Conservation (phyloP, 2,797 vertebrate genomes). For the Argyrosomus regius region DNA sequence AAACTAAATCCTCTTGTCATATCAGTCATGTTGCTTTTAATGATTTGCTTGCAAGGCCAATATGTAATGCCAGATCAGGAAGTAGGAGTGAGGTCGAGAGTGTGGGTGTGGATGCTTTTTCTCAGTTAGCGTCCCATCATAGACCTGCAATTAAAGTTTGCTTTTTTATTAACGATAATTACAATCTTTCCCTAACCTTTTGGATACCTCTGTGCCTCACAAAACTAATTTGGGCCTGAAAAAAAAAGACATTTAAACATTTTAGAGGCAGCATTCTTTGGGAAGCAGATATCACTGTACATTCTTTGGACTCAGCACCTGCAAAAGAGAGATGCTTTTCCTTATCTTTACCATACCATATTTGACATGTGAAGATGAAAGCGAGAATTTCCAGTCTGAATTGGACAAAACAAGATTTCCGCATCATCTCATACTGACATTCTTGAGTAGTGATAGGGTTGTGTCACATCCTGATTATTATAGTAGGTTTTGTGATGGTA, state of each 20-base stretch:
- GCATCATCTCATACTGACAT: neutral
- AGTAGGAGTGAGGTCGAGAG: too few species aligned
- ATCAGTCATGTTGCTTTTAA: neutral
- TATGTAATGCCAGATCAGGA: neutral
- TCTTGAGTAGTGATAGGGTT: neutral
- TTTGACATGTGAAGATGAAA: too few species aligned
- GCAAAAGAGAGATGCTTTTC: neutral
- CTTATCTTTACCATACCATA: too few species aligned
- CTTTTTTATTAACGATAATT: neutral
- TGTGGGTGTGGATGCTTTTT: too few species aligned
- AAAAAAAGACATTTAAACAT: neutral
- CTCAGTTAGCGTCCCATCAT: too few species aligned
- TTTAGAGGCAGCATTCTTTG: too few species aligned
- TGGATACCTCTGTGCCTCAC: neutral
- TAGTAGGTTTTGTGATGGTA: neutral
- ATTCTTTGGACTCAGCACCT: neutral
- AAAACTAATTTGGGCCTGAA: neutral
- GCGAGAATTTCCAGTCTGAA: too few species aligned
- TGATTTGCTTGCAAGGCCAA: neutral
- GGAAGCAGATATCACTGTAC: too few species aligned
- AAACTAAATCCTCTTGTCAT: neutral
- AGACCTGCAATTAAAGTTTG: neutral
- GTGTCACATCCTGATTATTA: neutral
- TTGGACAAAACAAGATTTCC: too few species aligned
- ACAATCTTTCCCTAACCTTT: too few species aligned